phyloP scores from a whole-genome alignment of 2,113 vertebrate species.

The Geococcyx californianus region DNA sequence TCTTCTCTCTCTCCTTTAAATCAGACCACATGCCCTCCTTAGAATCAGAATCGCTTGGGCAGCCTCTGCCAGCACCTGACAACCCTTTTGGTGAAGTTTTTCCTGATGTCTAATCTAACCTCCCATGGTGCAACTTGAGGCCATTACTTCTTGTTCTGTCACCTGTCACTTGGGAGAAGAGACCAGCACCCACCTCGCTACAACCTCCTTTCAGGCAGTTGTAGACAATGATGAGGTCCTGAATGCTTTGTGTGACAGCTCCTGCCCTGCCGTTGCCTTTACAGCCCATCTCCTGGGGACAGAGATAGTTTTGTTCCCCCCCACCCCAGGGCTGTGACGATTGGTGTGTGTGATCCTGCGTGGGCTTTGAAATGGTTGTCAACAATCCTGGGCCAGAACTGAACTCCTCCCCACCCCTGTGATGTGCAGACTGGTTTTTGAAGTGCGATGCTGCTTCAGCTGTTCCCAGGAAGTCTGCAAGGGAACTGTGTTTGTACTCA shows the following conservation, averaged over 20 bases:
- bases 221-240: too few relatives aligned
- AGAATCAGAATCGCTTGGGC: too few relatives aligned
- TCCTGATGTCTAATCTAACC: too few relatives aligned
- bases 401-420: constrained; percentile 47
- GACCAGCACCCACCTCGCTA: too few relatives aligned
- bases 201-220: too few relatives aligned
- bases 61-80: too few relatives aligned
- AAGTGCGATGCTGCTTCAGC: constrained; percentile 44
- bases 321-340: background rate
- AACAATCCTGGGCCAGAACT: background rate
- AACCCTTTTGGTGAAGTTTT: too few relatives aligned
- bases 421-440: constrained; percentile 60
- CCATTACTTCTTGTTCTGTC: too few relatives aligned
- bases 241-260: background rate
- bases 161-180: too few relatives aligned
- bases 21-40: background rate
- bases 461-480: constrained; percentile 67
- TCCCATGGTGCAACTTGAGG: too few relatives aligned
- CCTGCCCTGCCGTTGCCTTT: constrained; percentile 37
- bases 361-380: constrained; percentile 53
- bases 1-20: background rate
- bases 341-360: constrained; percentile 31
- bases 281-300: constrained; percentile 6
- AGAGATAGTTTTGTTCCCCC: background rate
- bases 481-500: constrained; percentile 64